Evolutionary conservation across 2,113 vertebrate species (phyloP), one percentile per base, ranked within the genome.

Genomic region (Epinephelus cyanopodus): DNA sequence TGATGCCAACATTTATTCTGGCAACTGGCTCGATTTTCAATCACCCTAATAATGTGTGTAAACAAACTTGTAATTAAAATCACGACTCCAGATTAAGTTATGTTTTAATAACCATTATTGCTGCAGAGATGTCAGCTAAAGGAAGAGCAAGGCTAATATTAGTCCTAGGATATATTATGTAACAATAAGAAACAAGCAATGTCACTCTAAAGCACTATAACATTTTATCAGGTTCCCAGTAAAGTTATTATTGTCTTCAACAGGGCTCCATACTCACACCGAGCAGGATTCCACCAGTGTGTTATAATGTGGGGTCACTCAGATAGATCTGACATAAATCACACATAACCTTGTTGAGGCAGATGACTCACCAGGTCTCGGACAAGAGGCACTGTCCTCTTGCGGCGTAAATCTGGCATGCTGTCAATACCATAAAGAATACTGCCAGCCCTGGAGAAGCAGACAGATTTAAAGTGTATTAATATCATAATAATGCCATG

Each of bases 361-460:
- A 87, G 91, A 94, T 94, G 89, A 96, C 98, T 97, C 92, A 99
- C 98, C 97, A 99, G 96, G 95, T 99, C 97, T 74, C 98, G 95
- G 81, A 99, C 98, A 90, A 99, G 96, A 85, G 98, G 98, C 87
- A 99, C 90, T 47, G 97, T 98, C 92, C 99, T 99, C 90, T 98
- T 98, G 72, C 97, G 97, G 13, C 98, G 96, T 89, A 99, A 96
- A 95, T 99, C 98, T 86, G 98, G 98, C 98, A 99, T 99, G 88
- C 98, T 99, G 92, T 99, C 98, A 90, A 99, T 99, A 85, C 98
- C 98, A 50, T 99, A 99, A 82, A 99, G 96, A 69, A 97, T 98
- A 84, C 95, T 94, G 69, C 96, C 96, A 91, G 95, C 92, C 85
- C 98, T 99, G 90, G 53, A 83, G 77, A 87, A 90, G 85, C 84